Evolutionary conservation across 2,113 vertebrate genomes (phyloP).

Genomic region (Tragulus kanchil): DNA sequence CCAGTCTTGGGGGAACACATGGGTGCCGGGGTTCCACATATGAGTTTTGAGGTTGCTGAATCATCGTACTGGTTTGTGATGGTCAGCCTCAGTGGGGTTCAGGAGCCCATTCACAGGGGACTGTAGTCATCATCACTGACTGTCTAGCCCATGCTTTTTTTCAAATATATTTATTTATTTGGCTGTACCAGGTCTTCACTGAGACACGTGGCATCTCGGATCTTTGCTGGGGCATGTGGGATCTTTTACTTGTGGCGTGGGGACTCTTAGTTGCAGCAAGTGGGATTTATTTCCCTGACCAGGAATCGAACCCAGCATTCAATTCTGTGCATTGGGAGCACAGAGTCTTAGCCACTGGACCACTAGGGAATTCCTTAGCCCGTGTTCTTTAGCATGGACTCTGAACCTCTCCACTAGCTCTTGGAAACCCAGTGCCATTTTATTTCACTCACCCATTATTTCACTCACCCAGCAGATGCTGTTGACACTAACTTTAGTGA

Average conservation of each 20-base stretch:
- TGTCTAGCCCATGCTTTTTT: neutral
- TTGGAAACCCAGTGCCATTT: neutral
- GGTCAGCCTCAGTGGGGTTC: neutral
- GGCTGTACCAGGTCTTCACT: neutral
- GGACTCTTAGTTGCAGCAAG: neutral
- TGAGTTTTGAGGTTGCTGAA: neutral
- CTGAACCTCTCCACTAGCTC: neutral
- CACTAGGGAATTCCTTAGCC: neutral
- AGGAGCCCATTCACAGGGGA: neutral
- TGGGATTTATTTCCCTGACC: neutral
- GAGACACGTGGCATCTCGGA: neutral
- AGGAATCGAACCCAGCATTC: neutral
- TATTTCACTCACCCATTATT: neutral
- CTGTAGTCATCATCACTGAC: neutral
- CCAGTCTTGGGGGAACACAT: neutral
- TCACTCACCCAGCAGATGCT: neutral
- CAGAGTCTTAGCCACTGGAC: neutral
- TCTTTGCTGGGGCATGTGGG: neutral
- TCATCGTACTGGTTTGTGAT: rapidly evolving
- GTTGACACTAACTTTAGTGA: rapidly evolving
- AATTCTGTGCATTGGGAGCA: neutral
- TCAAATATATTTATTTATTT: neutral
- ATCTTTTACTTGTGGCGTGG: neutral
- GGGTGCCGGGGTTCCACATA: rapidly evolving
- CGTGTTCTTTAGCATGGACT: neutral